These are phyloP conservation scores for Schizothorax lantsangensis DNA, from an alignment of 2,797 vertebrate genomes.

Conservation along the genomic window DNA sequence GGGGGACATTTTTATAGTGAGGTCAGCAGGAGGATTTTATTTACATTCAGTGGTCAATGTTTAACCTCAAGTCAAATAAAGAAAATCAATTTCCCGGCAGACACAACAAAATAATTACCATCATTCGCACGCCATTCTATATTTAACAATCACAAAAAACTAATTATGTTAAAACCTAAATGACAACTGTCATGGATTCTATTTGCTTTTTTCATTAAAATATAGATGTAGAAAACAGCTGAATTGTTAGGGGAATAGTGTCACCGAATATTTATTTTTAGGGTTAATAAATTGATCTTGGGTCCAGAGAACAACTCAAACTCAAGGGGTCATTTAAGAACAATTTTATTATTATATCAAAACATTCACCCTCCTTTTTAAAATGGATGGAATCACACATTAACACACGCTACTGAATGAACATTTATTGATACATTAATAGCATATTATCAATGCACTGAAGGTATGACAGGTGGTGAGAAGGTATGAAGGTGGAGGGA, in stretches of 20 bases:
- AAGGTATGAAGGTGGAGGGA: too few species aligned
- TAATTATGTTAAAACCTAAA: background rate
- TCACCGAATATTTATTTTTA: background rate
- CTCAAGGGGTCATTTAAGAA: background rate
- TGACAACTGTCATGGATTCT: background rate
- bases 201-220: background rate
- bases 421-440: background rate
- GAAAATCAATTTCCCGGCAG: slow-evolving; percentile 1
- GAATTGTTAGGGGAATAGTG: background rate
- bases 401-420: background rate
- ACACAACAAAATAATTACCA: too few species aligned
- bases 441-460: background rate
- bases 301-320: background rate
- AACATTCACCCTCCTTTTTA: background rate
- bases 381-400: background rate
- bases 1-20: slow-evolving; percentile 28
- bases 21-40: background rate
- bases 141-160: background rate
- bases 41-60: slow-evolving; percentile 36
- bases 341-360: background rate
- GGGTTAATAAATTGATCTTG: background rate
- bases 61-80: slow-evolving; percentile 53
- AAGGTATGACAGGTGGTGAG: background rate
- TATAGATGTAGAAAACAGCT: background rate
- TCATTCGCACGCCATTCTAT: background rate